Percentiles rank a stretch among this genome's conserved stretches.
phyloP scores from a whole-genome alignment of 2,888 invertebrate species.

The Chymomyza caudatula region DNA sequence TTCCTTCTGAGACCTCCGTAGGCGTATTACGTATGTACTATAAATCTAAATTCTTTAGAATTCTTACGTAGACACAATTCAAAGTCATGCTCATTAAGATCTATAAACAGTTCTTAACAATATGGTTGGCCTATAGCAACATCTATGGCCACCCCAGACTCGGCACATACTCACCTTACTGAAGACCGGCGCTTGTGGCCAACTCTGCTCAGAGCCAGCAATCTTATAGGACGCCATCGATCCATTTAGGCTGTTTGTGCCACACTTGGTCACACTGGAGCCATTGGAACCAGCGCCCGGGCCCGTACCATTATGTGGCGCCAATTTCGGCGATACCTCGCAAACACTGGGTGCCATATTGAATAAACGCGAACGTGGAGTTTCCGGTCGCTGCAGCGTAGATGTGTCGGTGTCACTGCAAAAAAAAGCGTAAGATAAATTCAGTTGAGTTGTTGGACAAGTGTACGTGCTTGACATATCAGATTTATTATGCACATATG shows the following conservation, averaged over 20 bases:
- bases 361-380: slow-evolving; percentile 24
- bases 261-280: slow-evolving; percentile 58
- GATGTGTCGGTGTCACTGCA: slow-evolving; percentile 77
- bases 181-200: slow-evolving; percentile 75
- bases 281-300: slow-evolving; percentile 36
- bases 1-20: no score
- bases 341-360: slow-evolving; percentile 80
- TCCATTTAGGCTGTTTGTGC: slow-evolving; percentile 70
- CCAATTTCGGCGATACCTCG: slow-evolving; percentile 73
- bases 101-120: no score
- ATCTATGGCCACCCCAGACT: no score
- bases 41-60: no score
- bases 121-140: no score
- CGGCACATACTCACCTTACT: slow-evolving; percentile 64
- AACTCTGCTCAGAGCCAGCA: slow-evolving; percentile 75
- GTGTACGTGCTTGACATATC: slow-evolving; percentile 39
- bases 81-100: no score
- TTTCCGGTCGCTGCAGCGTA: slow-evolving; percentile 66
- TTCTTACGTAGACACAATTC: no score
- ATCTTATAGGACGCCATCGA: slow-evolving; percentile 76
- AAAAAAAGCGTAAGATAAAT: slow-evolving; percentile 45
- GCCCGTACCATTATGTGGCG: slow-evolving; percentile 47
- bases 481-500: slow-evolving; percentile 36
- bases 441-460: slow-evolving; percentile 24
- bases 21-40: no score